A percentile compares a stretch with the other conserved stretches of the same genome.
Conservation (phyloP, 2,888 invertebrate genomes). For the Xanthia togata region DNA sequence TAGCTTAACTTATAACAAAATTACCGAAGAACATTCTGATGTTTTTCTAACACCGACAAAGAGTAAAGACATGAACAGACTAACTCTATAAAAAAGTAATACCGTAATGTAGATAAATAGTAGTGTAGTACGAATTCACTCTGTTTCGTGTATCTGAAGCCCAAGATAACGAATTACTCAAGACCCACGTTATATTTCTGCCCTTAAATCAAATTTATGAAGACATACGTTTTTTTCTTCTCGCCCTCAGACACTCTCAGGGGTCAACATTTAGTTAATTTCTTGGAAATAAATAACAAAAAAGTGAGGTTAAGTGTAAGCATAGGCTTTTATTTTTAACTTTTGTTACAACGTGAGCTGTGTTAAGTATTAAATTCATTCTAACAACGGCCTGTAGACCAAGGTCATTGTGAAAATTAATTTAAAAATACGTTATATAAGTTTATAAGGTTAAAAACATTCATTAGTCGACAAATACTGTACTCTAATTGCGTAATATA, state of each 20-base stretch:
- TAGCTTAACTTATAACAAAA: slow-evolving; percentile 7
- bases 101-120: slow-evolving; percentile 62
- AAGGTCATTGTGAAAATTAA: too few relatives aligned
- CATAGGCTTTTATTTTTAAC: slow-evolving; percentile 4
- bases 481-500: too few relatives aligned
- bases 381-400: not conserved
- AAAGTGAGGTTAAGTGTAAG: slow-evolving; percentile 26
- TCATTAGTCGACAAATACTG: too few relatives aligned
- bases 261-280: slow-evolving; percentile 68
- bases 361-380: not conserved
- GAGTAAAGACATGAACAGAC: slow-evolving; percentile 41
- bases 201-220: slow-evolving; percentile 70
- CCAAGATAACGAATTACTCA: slow-evolving; percentile 59
- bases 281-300: slow-evolving; percentile 63
- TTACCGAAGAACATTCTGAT: slow-evolving; percentile 13
- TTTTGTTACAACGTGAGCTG: not conserved
- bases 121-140: slow-evolving; percentile 50
- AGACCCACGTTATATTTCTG: slow-evolving; percentile 65
- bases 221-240: slow-evolving; percentile 64
- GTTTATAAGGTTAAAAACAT: too few relatives aligned
- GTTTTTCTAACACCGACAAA: slow-evolving; percentile 30
- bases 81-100: slow-evolving; percentile 55
- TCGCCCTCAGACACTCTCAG: slow-evolving; percentile 60
- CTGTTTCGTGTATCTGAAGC: slow-evolving; percentile 51
- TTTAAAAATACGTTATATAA: too few relatives aligned